A percentile compares a stretch with the other conserved stretches of the same genome.
Evolutionary conservation across 2,113 vertebrate species (phyloP).

Genomic region (Etheostoma cragini): DNA sequence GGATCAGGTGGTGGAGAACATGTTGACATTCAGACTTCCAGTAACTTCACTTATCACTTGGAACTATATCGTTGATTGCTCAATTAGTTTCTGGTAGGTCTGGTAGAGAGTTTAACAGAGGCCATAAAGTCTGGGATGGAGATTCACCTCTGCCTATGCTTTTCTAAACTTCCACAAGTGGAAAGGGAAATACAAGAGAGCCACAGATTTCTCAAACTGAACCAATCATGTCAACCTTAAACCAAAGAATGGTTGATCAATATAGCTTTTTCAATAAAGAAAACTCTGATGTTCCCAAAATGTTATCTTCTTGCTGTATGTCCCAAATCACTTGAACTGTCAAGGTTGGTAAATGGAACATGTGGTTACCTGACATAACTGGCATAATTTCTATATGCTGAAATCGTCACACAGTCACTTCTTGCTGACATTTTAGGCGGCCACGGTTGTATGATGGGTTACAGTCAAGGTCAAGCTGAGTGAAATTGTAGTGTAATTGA

Average conservation of each 20-base stretch:
- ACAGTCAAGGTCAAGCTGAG: no score
- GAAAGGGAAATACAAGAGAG: not conserved
- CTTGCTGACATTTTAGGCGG: no score
- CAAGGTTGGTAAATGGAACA: not conserved
- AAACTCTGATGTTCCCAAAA: no score
- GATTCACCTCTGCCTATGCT: not conserved
- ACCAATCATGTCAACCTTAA: not conserved
- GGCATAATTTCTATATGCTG: no score
- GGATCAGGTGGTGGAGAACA: slow-evolving; percentile 27
- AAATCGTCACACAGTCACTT: no score
- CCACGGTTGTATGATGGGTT: no score
- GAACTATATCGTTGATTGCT: slow-evolving; percentile 6
- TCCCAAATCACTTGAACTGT: not conserved
- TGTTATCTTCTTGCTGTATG: no score
- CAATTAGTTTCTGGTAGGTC: slow-evolving; percentile 17
- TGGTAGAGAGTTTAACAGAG: slow-evolving; percentile 9
- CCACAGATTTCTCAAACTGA: not conserved
- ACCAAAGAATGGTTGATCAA: not conserved
- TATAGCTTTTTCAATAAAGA: no score
- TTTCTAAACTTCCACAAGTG: not conserved
- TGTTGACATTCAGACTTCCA: slow-evolving; percentile 21
- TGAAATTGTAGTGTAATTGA: no score
- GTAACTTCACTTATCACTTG: slow-evolving; percentile 28
- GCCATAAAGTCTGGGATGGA: not conserved
- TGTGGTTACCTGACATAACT: no score